phyloP scores from a whole-genome alignment of 92 coral and sea anemone genomes.

The Desmophyllum pertusum region DNA sequence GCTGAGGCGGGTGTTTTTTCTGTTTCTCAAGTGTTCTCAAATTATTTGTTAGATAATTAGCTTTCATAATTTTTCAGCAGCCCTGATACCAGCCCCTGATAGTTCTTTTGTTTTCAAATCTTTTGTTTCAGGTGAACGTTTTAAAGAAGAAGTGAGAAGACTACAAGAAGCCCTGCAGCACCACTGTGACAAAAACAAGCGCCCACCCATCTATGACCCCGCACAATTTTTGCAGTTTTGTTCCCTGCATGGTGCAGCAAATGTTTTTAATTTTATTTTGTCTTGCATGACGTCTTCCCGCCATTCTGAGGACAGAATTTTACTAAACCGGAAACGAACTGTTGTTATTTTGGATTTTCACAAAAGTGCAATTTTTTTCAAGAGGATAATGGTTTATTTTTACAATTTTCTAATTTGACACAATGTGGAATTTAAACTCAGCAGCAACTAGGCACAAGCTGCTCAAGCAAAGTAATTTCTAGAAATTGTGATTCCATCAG shows the following conservation, averaged over 20 bases:
- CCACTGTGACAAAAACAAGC: background rate
- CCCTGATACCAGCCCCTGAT: no score
- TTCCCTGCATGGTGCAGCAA: conserved; percentile 23
- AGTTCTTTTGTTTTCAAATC: no score
- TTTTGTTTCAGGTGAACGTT: background rate
- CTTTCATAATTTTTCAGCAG: no score
- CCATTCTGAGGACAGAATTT: conserved; percentile 26
- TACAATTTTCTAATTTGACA: conserved; percentile 5
- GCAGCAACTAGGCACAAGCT: conserved; percentile 21
- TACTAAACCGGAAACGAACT: conserved; percentile 12
- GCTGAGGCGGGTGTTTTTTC: no score
- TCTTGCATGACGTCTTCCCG: conserved; percentile 28
- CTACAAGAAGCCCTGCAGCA: background rate
- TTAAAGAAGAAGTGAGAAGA: background rate
- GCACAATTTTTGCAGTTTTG: background rate
- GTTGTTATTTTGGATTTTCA: conserved; percentile 34
- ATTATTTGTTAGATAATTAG: no score
- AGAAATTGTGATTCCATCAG: conserved; percentile 11
- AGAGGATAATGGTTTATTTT: conserved; percentile 36
- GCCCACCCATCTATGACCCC: conserved; percentile 9
- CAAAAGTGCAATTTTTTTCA: conserved; percentile 32
- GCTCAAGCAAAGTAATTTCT: conserved; percentile 2
- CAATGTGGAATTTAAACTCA: conserved; percentile 24
- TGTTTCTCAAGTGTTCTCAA: no score
- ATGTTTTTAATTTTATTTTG: conserved; percentile 20